Conservation (phyloP, 2,113 vertebrate genomes). For the Fukomys damarensis region DNA sequence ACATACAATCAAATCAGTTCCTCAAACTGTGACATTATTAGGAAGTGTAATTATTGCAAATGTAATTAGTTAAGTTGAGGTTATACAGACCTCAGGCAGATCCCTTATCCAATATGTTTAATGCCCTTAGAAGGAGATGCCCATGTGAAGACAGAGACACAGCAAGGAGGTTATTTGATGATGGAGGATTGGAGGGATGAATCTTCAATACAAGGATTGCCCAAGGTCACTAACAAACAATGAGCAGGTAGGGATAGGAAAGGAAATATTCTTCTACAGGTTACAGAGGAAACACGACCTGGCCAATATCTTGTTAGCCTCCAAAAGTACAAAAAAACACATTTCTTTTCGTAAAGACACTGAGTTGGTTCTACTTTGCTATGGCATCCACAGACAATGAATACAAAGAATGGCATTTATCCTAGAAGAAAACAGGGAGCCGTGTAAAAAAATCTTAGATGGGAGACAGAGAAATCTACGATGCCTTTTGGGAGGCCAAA, state of each 20-base stretch:
- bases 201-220: not conserved
- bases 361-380: not conserved
- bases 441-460: not conserved
- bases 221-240: not conserved
- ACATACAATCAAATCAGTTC: not conserved
- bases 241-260: not conserved
- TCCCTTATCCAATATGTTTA: not conserved
- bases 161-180: fast-evolving
- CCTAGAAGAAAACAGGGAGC: not conserved
- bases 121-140: not conserved
- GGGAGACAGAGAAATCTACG: not conserved
- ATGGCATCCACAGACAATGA: not conserved
- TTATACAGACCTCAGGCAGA: not conserved
- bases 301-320: not conserved
- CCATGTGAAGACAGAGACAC: not conserved
- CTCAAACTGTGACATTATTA: not conserved
- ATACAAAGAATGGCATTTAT: not conserved
- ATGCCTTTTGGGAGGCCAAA: not conserved
- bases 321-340: not conserved
- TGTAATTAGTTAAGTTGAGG: not conserved
- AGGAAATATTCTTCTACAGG: not conserved
- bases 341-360: not conserved
- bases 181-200: fast-evolving
- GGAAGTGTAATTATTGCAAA: not conserved
- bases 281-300: not conserved